Percentiles rank a stretch among this genome's conserved stretches.
Conservation (phyloP, 1,140 invertebrate genomes). For the Rhizoglyphus robini region DNA sequence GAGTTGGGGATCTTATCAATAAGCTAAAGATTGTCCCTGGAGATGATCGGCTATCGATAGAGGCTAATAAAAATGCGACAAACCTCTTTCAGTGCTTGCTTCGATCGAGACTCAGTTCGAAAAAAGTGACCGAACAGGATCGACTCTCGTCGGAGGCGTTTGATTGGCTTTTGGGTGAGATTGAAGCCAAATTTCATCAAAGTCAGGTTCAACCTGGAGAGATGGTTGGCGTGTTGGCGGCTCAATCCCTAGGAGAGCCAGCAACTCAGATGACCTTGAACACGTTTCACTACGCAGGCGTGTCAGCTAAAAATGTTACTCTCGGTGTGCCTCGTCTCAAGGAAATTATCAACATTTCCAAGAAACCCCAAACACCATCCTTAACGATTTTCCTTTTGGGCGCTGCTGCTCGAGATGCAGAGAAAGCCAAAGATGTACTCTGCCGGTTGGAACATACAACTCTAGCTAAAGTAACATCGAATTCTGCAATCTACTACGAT, state of each 20-base stretch:
- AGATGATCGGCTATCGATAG: constrained; percentile 79
- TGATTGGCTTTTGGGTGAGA: constrained; percentile 98
- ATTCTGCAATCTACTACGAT: constrained; percentile 99
- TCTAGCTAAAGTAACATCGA: constrained; percentile 85
- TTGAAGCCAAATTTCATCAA: constrained; percentile 94
- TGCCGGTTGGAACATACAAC: constrained; percentile 96
- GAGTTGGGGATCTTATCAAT: constrained; percentile 67
- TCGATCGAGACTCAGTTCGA: constrained; percentile 84
- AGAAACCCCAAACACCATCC: constrained; percentile 96
- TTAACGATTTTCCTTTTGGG: constrained; percentile 93
- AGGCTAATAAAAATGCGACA: constrained; percentile 97
- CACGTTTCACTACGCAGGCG: constrained; percentile 99
- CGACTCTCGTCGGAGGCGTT: constrained; percentile 87
- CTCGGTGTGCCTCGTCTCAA: constrained; percentile 88
- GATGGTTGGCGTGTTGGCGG: constrained; percentile 97
- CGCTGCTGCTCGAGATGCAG: constrained; percentile 86
- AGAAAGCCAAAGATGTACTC: constrained; percentile 94
- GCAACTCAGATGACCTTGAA: constrained; percentile 99
- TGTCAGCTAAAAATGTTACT: constrained; percentile 99
- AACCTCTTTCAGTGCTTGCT: constrained; percentile 90
- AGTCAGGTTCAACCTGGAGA: constrained; percentile 87
- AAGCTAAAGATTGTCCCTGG: constrained; percentile 89
- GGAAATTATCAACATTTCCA: constrained; percentile 99
- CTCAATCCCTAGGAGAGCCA: constrained; percentile 95
- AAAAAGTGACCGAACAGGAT: constrained; percentile 89